Conservation (phyloP, 2,888 invertebrate genomes). For the Leptothorax acervorum region DNA sequence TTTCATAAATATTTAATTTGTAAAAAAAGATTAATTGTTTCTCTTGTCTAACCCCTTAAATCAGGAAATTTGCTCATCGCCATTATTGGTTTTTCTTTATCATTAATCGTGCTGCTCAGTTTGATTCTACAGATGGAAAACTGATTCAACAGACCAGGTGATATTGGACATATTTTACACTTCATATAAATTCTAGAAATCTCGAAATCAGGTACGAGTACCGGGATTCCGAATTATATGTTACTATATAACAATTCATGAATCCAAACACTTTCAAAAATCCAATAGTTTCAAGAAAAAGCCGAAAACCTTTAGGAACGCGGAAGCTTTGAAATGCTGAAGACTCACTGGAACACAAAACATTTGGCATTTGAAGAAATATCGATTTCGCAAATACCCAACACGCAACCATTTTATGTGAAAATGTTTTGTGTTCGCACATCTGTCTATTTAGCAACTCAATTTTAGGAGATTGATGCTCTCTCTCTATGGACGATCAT, state of each 20-base stretch:
- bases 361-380: slow-evolving; percentile 65
- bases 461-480: slow-evolving; percentile 60
- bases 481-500: slow-evolving; percentile 75
- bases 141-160: slow-evolving; percentile 51
- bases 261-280: slow-evolving; percentile 58
- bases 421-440: slow-evolving; percentile 64
- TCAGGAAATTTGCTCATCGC: slow-evolving; percentile 25
- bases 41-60: not conserved
- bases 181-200: slow-evolving; percentile 47
- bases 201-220: slow-evolving; percentile 50
- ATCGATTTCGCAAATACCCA: slow-evolving; percentile 59
- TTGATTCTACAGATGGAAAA: slow-evolving; percentile 57
- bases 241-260: slow-evolving; percentile 57
- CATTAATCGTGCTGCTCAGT: slow-evolving; percentile 47
- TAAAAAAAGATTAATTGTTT: no score
- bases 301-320: slow-evolving; percentile 48
- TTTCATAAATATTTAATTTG: no score
- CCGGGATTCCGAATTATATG: slow-evolving; percentile 47
- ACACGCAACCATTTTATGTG: slow-evolving; percentile 58
- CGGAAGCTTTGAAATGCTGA: slow-evolving; percentile 67
- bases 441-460: slow-evolving; percentile 61
- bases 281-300: slow-evolving; percentile 48
- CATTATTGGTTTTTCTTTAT: slow-evolving; percentile 30
- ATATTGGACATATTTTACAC: slow-evolving; percentile 45
- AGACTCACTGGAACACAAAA: slow-evolving; percentile 69